Evolutionary conservation across 2,888 invertebrate genomes (phyloP).

Genomic region (Rotaria sp.): DNA sequence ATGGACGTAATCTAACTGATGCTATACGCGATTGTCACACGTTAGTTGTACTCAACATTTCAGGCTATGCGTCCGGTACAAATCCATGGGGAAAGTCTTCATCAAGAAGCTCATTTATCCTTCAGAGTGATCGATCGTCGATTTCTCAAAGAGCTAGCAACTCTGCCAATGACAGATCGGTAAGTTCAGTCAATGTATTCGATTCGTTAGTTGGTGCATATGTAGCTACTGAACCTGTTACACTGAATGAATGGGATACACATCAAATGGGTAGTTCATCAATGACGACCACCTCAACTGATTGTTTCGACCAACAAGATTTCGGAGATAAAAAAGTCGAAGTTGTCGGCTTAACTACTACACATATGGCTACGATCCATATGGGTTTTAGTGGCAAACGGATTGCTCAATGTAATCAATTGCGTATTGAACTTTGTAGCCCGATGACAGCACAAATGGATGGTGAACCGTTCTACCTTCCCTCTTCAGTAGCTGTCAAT

Average conservation of each 20-base stretch:
- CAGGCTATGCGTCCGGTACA: slow-evolving; percentile 22
- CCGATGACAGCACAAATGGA: background rate
- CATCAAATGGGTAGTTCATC: rapidly evolving
- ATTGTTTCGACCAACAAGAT: background rate
- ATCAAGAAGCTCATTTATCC: background rate
- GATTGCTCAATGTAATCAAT: background rate
- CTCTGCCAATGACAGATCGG: too few relatives aligned
- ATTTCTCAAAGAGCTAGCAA: too few relatives aligned
- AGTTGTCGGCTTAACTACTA: background rate
- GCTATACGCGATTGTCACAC: slow-evolving; percentile 30
- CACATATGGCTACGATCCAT: background rate
- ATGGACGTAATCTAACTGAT: slow-evolving; percentile 28
- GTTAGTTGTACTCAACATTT: slow-evolving; percentile 32
- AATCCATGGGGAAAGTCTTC: slow-evolving; percentile 38
- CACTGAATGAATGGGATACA: background rate
- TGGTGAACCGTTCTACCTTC: background rate
- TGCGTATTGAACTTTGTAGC: background rate
- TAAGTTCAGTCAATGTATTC: background rate
- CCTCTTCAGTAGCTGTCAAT: background rate
- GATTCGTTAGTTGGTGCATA: background rate
- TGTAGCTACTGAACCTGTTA: too few relatives aligned
- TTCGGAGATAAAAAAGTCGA: background rate
- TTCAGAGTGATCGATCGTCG: background rate
- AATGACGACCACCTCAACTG: background rate
- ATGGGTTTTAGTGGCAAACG: background rate